These are phyloP conservation scores for Caranx ignobilis DNA, from an alignment of 2,113 vertebrate genomes.

Conservation along the genomic window DNA sequence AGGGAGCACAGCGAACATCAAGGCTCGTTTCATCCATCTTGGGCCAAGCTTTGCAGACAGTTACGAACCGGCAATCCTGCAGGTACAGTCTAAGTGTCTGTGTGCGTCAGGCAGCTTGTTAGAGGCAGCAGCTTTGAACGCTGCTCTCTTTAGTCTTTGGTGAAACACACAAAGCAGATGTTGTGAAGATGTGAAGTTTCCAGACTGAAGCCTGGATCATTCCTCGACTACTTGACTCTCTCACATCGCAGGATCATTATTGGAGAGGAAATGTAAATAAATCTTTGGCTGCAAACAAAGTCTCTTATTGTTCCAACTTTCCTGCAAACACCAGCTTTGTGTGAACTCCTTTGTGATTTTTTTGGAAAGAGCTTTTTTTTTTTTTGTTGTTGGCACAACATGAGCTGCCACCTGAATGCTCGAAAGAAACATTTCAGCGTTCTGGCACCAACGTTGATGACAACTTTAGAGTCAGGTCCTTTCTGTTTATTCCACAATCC, in stretches of 20 bases:
- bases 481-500: conserved; percentile 60
- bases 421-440: conserved; percentile 38
- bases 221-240: background rate
- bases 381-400: background rate
- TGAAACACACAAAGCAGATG: conserved; percentile 35
- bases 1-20: background rate
- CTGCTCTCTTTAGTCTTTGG: conserved; percentile 9
- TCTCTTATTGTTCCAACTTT: background rate
- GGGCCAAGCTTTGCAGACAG: background rate
- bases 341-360: background rate
- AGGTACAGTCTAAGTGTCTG: background rate
- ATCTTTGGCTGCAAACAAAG: background rate
- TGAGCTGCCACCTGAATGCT: conserved; percentile 20
- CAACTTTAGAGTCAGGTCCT: conserved; percentile 31
- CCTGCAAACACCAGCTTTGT: background rate
- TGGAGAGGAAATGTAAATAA: background rate
- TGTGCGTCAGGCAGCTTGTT: background rate
- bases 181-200: background rate
- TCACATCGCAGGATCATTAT: background rate
- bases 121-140: conserved; percentile 18
- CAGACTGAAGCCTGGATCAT: background rate
- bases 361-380: background rate
- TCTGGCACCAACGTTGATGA: conserved; percentile 26
- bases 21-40: background rate
- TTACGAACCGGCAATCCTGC: background rate